These are phyloP conservation scores for Lobophora halterata DNA, from an alignment of 2,888 invertebrate species.

Conservation along the genomic window DNA sequence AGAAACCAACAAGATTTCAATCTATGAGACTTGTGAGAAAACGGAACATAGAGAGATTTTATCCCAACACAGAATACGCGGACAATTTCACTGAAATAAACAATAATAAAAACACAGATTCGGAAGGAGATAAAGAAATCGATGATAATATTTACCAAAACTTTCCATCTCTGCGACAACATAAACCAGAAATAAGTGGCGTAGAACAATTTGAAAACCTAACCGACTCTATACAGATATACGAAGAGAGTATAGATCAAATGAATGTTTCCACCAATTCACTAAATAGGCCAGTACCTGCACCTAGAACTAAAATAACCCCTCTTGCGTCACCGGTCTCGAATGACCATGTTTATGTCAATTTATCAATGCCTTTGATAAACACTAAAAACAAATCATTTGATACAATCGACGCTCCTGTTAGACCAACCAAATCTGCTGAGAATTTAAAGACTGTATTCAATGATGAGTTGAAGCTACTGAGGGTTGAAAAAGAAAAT, in stretches of 20 bases:
- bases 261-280: constrained; percentile 66
- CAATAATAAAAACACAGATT: constrained; percentile 58
- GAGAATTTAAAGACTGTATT: constrained; percentile 53
- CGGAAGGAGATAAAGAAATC: constrained; percentile 44
- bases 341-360: constrained; percentile 80
- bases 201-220: constrained; percentile 82
- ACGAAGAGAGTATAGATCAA: constrained; percentile 67
- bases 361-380: constrained; percentile 77
- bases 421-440: constrained; percentile 60
- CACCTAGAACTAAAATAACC: constrained; percentile 76
- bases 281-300: constrained; percentile 79
- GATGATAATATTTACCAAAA: constrained; percentile 68
- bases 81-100: constrained; percentile 74
- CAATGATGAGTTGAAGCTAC: constrained; percentile 31
- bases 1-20: constrained; percentile 64
- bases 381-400: constrained; percentile 53
- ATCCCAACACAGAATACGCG: constrained; percentile 73
- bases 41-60: constrained; percentile 73
- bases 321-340: constrained; percentile 62
- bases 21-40: constrained; percentile 73
- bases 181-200: constrained; percentile 64
- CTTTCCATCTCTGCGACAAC: constrained; percentile 62
- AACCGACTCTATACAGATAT: constrained; percentile 84
- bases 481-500: constrained; percentile 34
- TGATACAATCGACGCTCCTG: constrained; percentile 61